phyloP scores from a whole-genome alignment of 30 jellyfish, hydroid and myxozoan genomes.

The Aurelia sp. region DNA sequence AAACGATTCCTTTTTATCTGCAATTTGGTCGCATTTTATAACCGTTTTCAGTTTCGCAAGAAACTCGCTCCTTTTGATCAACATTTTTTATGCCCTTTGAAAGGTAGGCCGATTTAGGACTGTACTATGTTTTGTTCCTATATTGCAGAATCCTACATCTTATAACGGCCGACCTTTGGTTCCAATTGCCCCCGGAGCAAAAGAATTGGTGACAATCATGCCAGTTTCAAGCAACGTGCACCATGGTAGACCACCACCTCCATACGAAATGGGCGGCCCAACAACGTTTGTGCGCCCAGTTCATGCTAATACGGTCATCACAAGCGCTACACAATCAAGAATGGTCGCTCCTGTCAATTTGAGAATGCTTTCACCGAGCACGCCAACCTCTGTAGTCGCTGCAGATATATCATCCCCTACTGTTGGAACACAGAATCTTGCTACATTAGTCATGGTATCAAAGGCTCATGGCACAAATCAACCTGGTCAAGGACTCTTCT shows the following conservation, averaged over 20 bases:
- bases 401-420: constrained; percentile 53
- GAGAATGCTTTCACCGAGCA: constrained; percentile 60
- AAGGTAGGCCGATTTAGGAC: too few relatives aligned
- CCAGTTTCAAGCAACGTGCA: constrained; percentile 47
- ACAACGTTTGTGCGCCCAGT: constrained; percentile 48
- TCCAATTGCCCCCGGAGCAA: constrained; percentile 81
- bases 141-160: constrained; percentile 44
- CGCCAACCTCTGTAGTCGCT: constrained; percentile 35
- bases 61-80: too few relatives aligned
- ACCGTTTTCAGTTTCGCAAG: too few relatives aligned
- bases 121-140: background rate
- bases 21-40: too few relatives aligned
- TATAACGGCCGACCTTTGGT: constrained; percentile 78
- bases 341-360: constrained; percentile 73
- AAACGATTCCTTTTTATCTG: too few relatives aligned
- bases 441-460: constrained; percentile 54
- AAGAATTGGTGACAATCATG: constrained; percentile 53
- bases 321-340: constrained; percentile 67
- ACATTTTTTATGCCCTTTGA: too few relatives aligned
- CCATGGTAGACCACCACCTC: constrained; percentile 64
- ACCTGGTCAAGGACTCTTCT: constrained; percentile 41
- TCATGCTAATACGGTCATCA: constrained; percentile 41
- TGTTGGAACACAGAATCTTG: constrained; percentile 49
- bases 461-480: constrained; percentile 47
- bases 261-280: constrained; percentile 52